Evolutionary conservation across 2,888 invertebrate species (phyloP).

Genomic region (Monoplex corrugatus): DNA sequence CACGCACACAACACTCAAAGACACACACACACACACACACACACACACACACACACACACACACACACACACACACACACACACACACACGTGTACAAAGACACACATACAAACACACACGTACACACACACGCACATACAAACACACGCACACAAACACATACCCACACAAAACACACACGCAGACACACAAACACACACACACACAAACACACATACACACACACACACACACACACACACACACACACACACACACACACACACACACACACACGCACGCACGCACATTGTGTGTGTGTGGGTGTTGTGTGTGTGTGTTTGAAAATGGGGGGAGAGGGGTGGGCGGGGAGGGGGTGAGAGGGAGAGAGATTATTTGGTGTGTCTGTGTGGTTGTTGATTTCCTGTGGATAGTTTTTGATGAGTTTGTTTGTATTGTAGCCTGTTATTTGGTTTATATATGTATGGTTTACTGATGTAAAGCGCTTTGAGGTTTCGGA

Average conservation of each 20-base stretch:
- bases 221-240: not conserved
- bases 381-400: no score
- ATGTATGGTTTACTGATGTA: no score
- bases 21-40: not conserved
- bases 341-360: no score
- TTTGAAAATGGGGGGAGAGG: no score
- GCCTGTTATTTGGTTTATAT: no score
- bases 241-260: not conserved
- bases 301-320: no score
- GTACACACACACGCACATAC: not conserved
- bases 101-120: not conserved
- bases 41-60: not conserved
- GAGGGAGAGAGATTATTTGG: no score
- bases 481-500: no score
- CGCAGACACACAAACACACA: no score
- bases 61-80: not conserved
- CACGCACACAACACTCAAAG: not conserved
- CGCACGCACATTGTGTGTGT: no score
- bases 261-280: conserved; percentile 1
- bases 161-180: not conserved
- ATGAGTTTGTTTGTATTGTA: no score
- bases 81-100: not conserved
- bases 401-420: no score
- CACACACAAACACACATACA: not conserved
- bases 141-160: not conserved